Evolutionary conservation across 2,888 invertebrate genomes (phyloP).

Genomic region (Rhagonycha lutea): DNA sequence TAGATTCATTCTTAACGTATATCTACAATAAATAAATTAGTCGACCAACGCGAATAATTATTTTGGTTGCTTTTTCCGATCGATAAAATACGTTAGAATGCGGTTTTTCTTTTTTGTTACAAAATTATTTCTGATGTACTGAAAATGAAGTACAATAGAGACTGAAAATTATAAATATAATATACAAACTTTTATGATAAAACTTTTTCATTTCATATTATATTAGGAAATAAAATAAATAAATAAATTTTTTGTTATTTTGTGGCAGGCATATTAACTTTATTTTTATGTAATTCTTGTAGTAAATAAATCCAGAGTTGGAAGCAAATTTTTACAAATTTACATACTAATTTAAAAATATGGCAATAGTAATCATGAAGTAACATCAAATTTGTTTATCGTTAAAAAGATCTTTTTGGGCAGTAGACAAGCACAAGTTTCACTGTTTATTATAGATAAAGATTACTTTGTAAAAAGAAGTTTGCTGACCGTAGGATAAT

Average conservation of each 20-base stretch:
- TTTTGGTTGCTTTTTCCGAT: not conserved
- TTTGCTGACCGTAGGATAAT: slow-evolving; percentile 15
- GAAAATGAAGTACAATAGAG: too few species aligned
- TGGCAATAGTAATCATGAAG: not conserved
- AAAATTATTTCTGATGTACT: too few species aligned
- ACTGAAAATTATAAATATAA: not conserved
- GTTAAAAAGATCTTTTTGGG: not conserved
- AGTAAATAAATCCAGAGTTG: not conserved
- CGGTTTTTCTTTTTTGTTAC: not conserved
- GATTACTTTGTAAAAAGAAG: not conserved
- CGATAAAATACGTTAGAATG: not conserved
- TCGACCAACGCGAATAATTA: not conserved
- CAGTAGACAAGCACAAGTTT: not conserved
- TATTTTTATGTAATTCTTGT: not conserved
- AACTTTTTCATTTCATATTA: not conserved
- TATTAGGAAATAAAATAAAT: too few species aligned
- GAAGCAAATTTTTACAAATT: not conserved
- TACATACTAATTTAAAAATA: not conserved
- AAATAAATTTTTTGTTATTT: not conserved
- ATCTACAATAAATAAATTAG: not conserved
- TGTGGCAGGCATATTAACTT: not conserved
- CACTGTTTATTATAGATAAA: not conserved
- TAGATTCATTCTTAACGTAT: not conserved
- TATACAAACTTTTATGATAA: not conserved
- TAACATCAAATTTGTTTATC: not conserved